Evolutionary conservation across 2,888 invertebrate species (phyloP), one percentile per base, ranked within the genome.

Genomic region (Lypha dubia): DNA sequence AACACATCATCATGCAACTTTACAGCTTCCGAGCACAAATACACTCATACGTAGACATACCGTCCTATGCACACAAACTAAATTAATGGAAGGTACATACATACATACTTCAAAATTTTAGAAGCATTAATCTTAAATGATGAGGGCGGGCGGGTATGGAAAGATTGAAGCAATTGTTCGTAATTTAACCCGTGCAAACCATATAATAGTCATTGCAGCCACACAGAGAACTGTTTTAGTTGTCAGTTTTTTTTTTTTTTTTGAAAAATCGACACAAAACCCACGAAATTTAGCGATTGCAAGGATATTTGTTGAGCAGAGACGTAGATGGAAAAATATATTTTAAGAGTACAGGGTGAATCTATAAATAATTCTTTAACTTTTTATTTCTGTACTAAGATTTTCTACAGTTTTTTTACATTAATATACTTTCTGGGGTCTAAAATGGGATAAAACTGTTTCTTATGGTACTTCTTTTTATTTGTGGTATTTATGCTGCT

Each of bases 21-120:
- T 90, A 89, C 91, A 89, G 89, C 91, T 90, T 90, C 88, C 88
- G 87, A 87, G 88, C 88, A 89, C 15, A 11, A 56, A n/a, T 22
- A 13, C 24, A 44, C 28, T 60, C 35, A 58, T 2, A 62, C 3
- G 4, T 5, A 17, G 6, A 51, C 44, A 22, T 5, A 17, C n/a
- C n/a, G 6, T 28, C 15, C 17, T n/a, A 51, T 44, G 1, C 24
- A 46, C 24, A 38, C 20, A 62, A 71, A 90, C 88, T 89, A 88
- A 89, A 89, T 90, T 89, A 88, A 89, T 87, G 87, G 88, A 62
- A 70, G 56, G n/a, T n/a, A n/a, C n/a, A n/a, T n/a, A n/a, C n/a
- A n/a, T n/a, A n/a, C n/a, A n/a, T 35, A 41, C 44, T 41, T 77
- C 17, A 49, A 62, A 68, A 63, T 13, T 63, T 41, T 62, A 44